Evolutionary conservation across 2,113 vertebrate species (phyloP), one percentile per base, ranked within the genome.

Genomic region (Laticauda laticaudata): DNA sequence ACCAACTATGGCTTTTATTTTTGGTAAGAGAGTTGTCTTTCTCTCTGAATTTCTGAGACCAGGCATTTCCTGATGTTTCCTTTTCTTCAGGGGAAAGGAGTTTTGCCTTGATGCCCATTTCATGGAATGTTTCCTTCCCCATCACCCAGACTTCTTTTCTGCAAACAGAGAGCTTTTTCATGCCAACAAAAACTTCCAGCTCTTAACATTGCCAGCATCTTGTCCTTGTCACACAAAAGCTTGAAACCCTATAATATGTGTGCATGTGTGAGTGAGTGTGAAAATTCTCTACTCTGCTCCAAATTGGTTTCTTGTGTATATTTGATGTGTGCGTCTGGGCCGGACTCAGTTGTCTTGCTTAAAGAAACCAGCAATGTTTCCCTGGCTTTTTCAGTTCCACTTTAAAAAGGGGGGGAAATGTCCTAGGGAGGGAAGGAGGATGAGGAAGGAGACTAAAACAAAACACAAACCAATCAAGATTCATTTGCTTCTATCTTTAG

Each of bases 171-270:
- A 56, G 34, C 34, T 91, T 90, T 88, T 90, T 91, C 39, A 54
- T 87, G 93, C 91, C 91, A 91, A 90, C 53, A 92, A 88, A 88
- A 88, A 91, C 91, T 91, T 92, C 91, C 93, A 92, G 89, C 61
- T 81, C 59, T 8, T 45, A 54, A 43, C 51, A 6, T 20, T 88
- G 59, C 91, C 26, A 90, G 45, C 39, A 59, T 14, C 90, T 85
- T 85, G 90, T 88, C 93, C 90, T 93, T 91, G 81, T 54, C 43
- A n/a, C 86, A 57, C 61, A 81, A 89, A 91, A 55, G 75, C 93
- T 86, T 54, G 43, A 86, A 87, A 24, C 26, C 3, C 8, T 53
- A 18, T 54, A 64, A 48, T 55, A 34, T 69, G 87, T 39, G 64
- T 34, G 64, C 39, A 45, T 53, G 34, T 11, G 39, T 51, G 48